Conservation (phyloP, 64 coral and sea anemone species). For the Pachyseris speciosa region DNA sequence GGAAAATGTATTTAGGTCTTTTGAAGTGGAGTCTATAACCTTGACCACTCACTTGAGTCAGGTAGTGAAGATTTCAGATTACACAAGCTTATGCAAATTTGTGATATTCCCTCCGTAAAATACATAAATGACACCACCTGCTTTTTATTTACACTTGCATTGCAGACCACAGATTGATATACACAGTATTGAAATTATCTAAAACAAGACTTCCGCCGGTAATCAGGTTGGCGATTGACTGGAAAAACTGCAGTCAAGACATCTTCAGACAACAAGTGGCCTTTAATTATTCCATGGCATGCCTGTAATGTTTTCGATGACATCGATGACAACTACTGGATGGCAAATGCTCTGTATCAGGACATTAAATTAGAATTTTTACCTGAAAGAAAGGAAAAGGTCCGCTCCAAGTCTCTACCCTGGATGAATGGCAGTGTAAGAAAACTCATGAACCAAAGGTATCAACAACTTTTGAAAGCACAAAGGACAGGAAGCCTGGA, state of each 20-base stretch:
- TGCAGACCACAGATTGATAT: constrained; percentile 36
- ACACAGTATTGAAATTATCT: background rate
- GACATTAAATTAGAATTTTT: background rate
- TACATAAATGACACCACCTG: too few relatives aligned
- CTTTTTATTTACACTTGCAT: constrained; percentile 31
- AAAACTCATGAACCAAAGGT: too few relatives aligned
- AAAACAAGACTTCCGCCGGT: constrained; percentile 1
- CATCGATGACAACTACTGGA: constrained; percentile 57
- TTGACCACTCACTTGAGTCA: too few relatives aligned
- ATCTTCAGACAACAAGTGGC: constrained; percentile 14
- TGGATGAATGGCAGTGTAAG: constrained; percentile 1
- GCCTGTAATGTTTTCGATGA: constrained; percentile 54
- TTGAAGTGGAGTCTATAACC: too few relatives aligned
- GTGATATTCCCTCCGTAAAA: too few relatives aligned
- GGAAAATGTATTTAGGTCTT: too few relatives aligned
- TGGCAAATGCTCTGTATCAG: constrained; percentile 38
- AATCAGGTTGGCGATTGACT: constrained; percentile 2
- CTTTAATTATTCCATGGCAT: constrained; percentile 50
- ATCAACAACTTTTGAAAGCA: background rate
- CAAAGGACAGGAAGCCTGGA: constrained; percentile 3
- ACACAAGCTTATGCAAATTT: too few relatives aligned
- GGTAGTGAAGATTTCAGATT: too few relatives aligned
- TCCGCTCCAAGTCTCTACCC: background rate
- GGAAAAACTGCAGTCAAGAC: constrained; percentile 28
- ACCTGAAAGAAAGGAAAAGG: constrained; percentile 7